Percentiles rank a stretch among this genome's conserved stretches.
phyloP scores from a whole-genome alignment of 2,113 vertebrate species.

The Lampris incognitus region DNA sequence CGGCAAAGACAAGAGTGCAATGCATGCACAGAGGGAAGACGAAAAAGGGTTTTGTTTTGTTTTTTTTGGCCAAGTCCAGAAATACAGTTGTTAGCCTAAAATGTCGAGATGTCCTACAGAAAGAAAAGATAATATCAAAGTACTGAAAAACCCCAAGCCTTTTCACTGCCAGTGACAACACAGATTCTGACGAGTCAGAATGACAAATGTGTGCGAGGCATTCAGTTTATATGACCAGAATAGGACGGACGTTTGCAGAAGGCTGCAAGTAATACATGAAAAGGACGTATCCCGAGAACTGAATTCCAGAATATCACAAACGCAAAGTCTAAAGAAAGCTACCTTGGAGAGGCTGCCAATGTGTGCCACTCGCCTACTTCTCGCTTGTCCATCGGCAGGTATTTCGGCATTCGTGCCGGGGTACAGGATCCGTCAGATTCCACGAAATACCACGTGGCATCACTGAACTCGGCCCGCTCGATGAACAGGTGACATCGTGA shows the following conservation, averaged over 20 bases:
- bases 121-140: not conserved
- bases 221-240: conserved; percentile 33
- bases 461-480: too few relatives aligned
- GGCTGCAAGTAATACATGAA: too few relatives aligned
- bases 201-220: not conserved
- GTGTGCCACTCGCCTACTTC: too few relatives aligned
- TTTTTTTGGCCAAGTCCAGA: conserved; percentile 11
- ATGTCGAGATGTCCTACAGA: conserved; percentile 8
- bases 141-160: not conserved
- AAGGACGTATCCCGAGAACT: too few relatives aligned
- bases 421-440: too few relatives aligned
- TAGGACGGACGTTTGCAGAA: not conserved
- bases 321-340: too few relatives aligned
- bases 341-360: too few relatives aligned
- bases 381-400: too few relatives aligned
- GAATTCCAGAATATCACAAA: too few relatives aligned
- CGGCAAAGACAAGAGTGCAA: not conserved
- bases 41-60: conserved; percentile 28
- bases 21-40: not conserved
- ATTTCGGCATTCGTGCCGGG: too few relatives aligned
- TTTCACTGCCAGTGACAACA: not conserved
- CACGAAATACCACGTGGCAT: too few relatives aligned
- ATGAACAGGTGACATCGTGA: too few relatives aligned
- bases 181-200: conserved; percentile 1
- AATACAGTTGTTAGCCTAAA: not conserved